phyloP scores from a whole-genome alignment of 1,140 invertebrate species.

The Brachionus calyciflorus region DNA sequence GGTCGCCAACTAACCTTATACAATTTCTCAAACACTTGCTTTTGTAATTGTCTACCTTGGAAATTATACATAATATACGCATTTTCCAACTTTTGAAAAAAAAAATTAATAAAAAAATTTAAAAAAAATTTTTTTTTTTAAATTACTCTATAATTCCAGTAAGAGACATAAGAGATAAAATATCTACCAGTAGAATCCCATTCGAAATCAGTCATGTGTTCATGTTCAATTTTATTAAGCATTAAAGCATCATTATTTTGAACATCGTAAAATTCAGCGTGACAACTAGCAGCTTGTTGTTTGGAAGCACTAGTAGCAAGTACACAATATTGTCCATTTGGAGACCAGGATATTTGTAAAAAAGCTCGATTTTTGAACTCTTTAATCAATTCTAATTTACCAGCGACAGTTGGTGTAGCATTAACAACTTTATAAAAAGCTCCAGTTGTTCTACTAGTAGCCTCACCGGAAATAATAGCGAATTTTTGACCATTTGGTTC shows the following conservation, averaged over 20 bases:
- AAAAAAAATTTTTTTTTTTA: no score
- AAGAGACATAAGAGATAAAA: constrained; percentile 87
- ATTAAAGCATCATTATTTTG: constrained; percentile 7
- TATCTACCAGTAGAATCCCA: constrained; percentile 99
- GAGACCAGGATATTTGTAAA: constrained; percentile 77
- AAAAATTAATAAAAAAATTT: no score
- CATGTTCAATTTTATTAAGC: constrained; percentile 75
- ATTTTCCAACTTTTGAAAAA: constrained; percentile 71
- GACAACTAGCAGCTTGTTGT: constrained; percentile 23
- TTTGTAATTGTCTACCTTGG: constrained; percentile 70
- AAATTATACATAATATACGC: constrained; percentile 96
- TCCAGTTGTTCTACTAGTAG: constrained; percentile 74
- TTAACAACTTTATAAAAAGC: constrained; percentile 87
- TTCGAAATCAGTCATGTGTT: constrained; percentile 87
- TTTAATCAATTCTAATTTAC: constrained; percentile 52
- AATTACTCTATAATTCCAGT: constrained; percentile 83
- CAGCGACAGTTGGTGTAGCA: constrained; percentile 70
- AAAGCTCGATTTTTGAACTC: constrained; percentile 53
- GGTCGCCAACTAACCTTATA: constrained; percentile 94
- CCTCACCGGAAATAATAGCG: constrained; percentile 88
- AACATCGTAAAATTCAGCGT: constrained; percentile 42
- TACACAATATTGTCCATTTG: constrained; percentile 89
- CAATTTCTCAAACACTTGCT: constrained; percentile 83
- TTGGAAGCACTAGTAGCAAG: constrained; percentile 66
- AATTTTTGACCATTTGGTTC: constrained; percentile 93